phyloP scores from a whole-genome alignment of 2,113 vertebrate species.

The Lampris megalopsis region DNA sequence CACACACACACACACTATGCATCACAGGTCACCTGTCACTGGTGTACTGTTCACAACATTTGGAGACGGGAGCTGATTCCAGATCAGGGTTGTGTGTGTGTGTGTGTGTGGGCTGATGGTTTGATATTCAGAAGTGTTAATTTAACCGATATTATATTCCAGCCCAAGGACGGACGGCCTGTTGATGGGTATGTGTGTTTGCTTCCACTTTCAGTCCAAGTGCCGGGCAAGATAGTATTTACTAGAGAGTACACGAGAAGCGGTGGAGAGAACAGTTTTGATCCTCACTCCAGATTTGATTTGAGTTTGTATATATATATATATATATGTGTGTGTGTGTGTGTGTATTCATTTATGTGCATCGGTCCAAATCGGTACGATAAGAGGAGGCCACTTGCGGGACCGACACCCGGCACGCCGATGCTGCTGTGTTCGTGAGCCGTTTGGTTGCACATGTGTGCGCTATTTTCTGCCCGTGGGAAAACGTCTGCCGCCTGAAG shows the following conservation, averaged over 20 bases:
- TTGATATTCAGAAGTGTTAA: too few species aligned
- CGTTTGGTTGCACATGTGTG: constrained; percentile 8
- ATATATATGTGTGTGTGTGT: background rate
- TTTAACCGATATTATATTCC: too few species aligned
- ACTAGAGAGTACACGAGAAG: too few species aligned
- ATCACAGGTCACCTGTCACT: constrained; percentile 5
- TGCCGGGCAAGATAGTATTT: too few species aligned
- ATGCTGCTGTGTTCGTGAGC: constrained; percentile 61
- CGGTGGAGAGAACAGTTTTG: too few species aligned
- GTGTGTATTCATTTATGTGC: background rate
- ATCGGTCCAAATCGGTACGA: constrained; percentile 7
- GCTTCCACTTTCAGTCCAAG: too few species aligned
- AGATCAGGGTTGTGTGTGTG: constrained; percentile 4
- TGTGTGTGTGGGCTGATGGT: too few species aligned
- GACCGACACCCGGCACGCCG: constrained; percentile 32
- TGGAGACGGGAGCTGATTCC: constrained; percentile 16
- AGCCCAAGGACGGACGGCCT: too few species aligned
- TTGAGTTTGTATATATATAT: background rate
- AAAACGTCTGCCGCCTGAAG: constrained; percentile 66
- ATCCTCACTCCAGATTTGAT: background rate
- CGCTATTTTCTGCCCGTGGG: constrained; percentile 40
- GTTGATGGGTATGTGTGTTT: too few species aligned
- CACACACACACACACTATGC: background rate
- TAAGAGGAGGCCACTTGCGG: constrained; percentile 28
- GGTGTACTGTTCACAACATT: background rate